Base-by-base conservation (phyloP, 2,113 vertebrate species). In the Tupaia chinensis region DNA sequence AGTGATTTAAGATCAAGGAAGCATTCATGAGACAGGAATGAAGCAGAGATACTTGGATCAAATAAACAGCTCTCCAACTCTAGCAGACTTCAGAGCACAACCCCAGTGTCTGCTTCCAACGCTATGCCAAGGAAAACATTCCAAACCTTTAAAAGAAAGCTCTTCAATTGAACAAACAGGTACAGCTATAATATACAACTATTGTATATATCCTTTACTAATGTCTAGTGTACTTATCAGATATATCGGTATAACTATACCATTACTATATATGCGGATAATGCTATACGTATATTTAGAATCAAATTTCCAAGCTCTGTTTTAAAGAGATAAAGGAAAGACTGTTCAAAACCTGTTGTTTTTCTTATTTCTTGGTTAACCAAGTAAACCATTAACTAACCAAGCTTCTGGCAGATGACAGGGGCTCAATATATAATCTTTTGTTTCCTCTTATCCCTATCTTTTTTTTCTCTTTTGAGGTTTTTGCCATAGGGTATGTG, bases 121-220 rank as follows among this genome's bases (percentile, higher is more conserved):
- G 65, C 74, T 44, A 69, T 6, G 29, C 34, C 32, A 56, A 74
- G 53, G 61, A 65, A 79, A 84, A 88, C 44, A 65, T 92, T 74
- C 68, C 53, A 54, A 82, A 77, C 76, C 70, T 74, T 82, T 88
- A 29, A 88, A 91, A 32, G 29, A 79, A 87, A 94, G 85, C 23
- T 58, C 76, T 13, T 23, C 72, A 79, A 58, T 11, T 16, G 20
- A 80, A 95, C n/a, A 82, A 73, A 61, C 22, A 22, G 60, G 17
- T 29, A 27, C 60, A 56, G 74, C 78, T 44, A 23, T 9, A 77
- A 87, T 10, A 73, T 6, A 29, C 56, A 69, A 7, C 14, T 70
- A 3, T 20, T 72, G 22, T 27, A 0, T 12, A 29, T 1, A 54
- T 29, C 34, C 27, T 25, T 82, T 54, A 29, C 20, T 44, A 60